Percentiles rank a stretch among this genome's conserved stretches.
These are phyloP conservation scores for Polylopha cassiicola DNA, from an alignment of 2,888 invertebrate genomes.

Conservation along the genomic window DNA sequence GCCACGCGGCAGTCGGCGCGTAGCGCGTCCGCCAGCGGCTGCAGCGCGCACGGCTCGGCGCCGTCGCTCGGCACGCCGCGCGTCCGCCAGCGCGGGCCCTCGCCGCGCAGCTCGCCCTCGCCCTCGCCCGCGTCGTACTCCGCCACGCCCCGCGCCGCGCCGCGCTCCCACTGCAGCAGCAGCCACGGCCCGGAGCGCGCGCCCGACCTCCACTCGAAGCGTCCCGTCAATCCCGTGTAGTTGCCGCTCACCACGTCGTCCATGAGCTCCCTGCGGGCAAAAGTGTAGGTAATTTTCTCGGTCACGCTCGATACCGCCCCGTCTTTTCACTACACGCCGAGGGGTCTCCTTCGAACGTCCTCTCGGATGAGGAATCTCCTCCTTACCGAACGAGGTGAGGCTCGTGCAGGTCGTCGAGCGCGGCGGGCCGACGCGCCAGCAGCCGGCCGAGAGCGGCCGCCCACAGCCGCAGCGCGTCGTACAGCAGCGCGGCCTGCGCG, in stretches of 20 bases:
- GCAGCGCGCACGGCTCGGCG: conserved; percentile 80
- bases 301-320: too few species aligned
- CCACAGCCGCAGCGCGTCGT: conserved; percentile 57
- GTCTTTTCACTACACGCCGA: too few species aligned
- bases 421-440: conserved; percentile 35
- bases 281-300: not conserved
- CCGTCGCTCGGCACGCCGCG: conserved; percentile 82
- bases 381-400: conserved; percentile 38
- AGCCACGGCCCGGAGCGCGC: conserved; percentile 32
- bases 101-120: conserved; percentile 86
- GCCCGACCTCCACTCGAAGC: conserved; percentile 41
- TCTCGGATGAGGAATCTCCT: too few species aligned
- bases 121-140: conserved; percentile 84
- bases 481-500: conserved; percentile 53
- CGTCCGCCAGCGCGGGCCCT: conserved; percentile 81
- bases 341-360: too few species aligned
- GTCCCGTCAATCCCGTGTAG: conserved; percentile 52
- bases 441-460: conserved; percentile 41
- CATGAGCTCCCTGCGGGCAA: conserved; percentile 37
- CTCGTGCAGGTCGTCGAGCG: conserved; percentile 50
- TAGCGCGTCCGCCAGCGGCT: conserved; percentile 81
- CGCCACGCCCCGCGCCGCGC: conserved; percentile 70
- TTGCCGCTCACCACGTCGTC: conserved; percentile 34
- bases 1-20: conserved; percentile 85
- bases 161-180: conserved; percentile 81